These are phyloP conservation scores for Eupleurogrammus muticus DNA, from an alignment of 2,797 vertebrate genomes.

Conservation along the genomic window DNA sequence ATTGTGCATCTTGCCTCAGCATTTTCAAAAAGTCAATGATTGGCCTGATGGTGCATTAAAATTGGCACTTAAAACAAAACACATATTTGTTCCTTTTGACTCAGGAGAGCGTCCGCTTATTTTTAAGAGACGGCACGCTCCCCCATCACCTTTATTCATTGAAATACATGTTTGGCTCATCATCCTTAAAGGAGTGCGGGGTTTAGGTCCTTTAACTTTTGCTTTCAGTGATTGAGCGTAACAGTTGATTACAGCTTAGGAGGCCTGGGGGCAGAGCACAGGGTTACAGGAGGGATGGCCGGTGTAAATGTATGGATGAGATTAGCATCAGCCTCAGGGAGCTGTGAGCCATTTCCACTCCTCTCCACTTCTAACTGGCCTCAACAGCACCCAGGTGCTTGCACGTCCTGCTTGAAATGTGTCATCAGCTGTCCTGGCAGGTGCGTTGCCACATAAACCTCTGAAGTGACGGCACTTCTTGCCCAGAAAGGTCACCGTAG, in stretches of 20 bases:
- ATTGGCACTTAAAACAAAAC: constrained; percentile 54
- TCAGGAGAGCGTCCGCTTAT: constrained; percentile 37
- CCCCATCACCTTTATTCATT: constrained; percentile 6
- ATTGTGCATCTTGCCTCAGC: constrained; percentile 36
- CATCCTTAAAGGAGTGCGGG: constrained; percentile 18
- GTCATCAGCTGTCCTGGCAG: constrained; percentile 81
- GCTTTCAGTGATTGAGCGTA: constrained; percentile 16
- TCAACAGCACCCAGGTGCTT: constrained; percentile 63
- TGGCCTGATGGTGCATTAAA: constrained; percentile 42
- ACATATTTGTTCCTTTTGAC: constrained; percentile 47
- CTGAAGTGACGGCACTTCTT: constrained; percentile 74
- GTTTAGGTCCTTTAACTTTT: constrained; percentile 17
- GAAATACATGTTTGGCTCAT: constrained; percentile 2
- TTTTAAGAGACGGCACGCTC: constrained; percentile 11
- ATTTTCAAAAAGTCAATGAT: constrained; percentile 41
- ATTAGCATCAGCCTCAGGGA: constrained; percentile 63
- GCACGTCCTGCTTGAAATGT: constrained; percentile 73
- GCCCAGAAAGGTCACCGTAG: constrained; percentile 73
- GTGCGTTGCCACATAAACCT: constrained; percentile 76
- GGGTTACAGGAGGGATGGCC: constrained; percentile 42
- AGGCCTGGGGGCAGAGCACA: constrained; percentile 26
- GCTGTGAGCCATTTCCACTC: constrained; percentile 55
- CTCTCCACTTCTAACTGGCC: constrained; percentile 54
- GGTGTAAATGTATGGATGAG: constrained; percentile 40
- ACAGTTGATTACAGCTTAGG: constrained; percentile 37